Conservation (phyloP, 1,140 invertebrate species). For the Diploscapter pachys region DNA sequence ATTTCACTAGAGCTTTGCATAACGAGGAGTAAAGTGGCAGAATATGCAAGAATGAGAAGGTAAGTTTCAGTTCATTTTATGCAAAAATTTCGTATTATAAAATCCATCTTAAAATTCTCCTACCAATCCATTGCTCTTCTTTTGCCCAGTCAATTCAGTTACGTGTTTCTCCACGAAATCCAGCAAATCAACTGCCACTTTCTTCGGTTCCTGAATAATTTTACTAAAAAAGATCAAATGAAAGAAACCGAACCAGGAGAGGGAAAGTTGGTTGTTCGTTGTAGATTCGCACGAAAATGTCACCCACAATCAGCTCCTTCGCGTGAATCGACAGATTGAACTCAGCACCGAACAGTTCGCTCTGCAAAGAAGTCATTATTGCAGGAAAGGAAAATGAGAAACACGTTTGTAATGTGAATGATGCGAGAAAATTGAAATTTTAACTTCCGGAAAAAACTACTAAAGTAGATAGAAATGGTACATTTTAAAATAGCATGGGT, state of each 20-base stretch:
- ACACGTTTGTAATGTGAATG: background rate
- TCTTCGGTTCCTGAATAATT: constrained; percentile 73
- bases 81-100: no score
- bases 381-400: background rate
- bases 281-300: constrained; percentile 91
- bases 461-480: no score
- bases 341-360: constrained; percentile 67
- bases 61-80: no score
- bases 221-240: background rate
- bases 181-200: constrained; percentile 82
- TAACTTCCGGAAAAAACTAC: background rate
- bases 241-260: background rate
- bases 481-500: no score
- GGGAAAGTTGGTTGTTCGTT: constrained; percentile 87
- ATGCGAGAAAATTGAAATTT: constrained; percentile 30
- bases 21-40: no score
- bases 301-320: constrained; percentile 83
- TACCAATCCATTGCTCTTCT: constrained; percentile 9
- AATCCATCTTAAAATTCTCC: no score
- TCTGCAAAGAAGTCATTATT: constrained; percentile 62
- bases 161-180: constrained; percentile 68
- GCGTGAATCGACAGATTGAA: constrained; percentile 77
- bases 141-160: constrained; percentile 63
- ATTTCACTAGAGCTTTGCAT: no score
- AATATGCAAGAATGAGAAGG: no score